Percentiles rank a stretch among this genome's conserved stretches.
phyloP scores from a whole-genome alignment of 2,113 vertebrate species.

The Laticauda colubrina region DNA sequence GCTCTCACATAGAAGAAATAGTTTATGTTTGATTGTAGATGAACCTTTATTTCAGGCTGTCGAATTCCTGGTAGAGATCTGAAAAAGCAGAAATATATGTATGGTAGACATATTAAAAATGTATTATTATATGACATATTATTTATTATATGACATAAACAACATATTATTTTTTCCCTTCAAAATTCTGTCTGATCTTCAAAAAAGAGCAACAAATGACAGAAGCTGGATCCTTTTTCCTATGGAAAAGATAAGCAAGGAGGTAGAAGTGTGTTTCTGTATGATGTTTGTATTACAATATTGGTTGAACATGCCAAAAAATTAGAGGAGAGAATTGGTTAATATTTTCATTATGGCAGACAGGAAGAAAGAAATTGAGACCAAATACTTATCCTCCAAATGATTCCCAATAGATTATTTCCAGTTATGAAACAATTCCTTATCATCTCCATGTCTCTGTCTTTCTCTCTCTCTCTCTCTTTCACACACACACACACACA shows the following conservation, averaged over 20 bases:
- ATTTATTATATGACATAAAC: no score
- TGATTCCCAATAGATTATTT: background rate
- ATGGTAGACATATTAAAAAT: background rate
- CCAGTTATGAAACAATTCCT: background rate
- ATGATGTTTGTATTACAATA: background rate
- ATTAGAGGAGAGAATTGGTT: background rate
- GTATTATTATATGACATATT: no score
- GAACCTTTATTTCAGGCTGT: slow-evolving; percentile 80
- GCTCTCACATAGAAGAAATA: slow-evolving; percentile 96
- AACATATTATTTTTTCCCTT: background rate
- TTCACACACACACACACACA: background rate
- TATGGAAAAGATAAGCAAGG: background rate
- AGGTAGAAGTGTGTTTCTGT: background rate
- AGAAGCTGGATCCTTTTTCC: background rate
- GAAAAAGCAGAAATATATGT: slow-evolving; percentile 48
- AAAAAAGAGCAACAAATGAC: background rate
- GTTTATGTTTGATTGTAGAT: slow-evolving; percentile 88
- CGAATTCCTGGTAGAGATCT: slow-evolving; percentile 91
- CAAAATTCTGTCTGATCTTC: background rate
- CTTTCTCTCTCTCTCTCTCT: no score
- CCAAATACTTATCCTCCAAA: background rate
- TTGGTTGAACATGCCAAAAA: background rate
- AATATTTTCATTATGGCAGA: background rate
- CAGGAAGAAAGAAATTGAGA: background rate
- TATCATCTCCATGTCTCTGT: background rate